Evolutionary conservation across 2,888 invertebrate species (phyloP).

Genomic region (Listrodromus nycthemerus): DNA sequence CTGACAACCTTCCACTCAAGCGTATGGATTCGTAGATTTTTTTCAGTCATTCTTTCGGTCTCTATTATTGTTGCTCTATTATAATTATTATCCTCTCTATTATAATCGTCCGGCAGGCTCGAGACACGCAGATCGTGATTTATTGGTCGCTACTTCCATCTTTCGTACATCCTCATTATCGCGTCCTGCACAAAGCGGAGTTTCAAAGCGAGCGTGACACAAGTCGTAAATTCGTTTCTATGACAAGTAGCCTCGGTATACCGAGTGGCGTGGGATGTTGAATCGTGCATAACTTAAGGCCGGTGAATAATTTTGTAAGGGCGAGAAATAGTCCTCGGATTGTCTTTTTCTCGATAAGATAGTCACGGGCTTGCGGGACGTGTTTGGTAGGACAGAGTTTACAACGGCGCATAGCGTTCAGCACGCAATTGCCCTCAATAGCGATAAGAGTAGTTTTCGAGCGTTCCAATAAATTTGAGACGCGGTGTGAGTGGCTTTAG

Average conservation of each 20-base stretch:
- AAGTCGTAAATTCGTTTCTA: not conserved
- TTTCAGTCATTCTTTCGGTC: not conserved
- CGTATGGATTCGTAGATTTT: constrained; percentile 20
- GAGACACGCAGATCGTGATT: not conserved
- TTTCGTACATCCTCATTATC: not conserved
- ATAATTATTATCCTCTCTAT: too few relatives aligned
- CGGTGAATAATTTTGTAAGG: not conserved
- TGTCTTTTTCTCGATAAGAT: not conserved
- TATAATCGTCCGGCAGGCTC: not conserved
- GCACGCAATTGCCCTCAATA: constrained; percentile 12
- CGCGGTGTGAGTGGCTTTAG: not conserved
- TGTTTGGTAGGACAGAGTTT: not conserved
- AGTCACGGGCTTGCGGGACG: not conserved
- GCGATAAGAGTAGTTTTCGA: constrained; percentile 3
- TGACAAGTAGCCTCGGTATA: not conserved
- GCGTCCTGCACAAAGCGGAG: not conserved
- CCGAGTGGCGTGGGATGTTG: not conserved
- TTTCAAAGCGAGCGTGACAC: not conserved
- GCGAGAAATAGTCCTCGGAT: not conserved
- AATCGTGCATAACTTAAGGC: not conserved
- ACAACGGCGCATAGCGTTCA: not conserved
- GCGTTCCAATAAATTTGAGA: not conserved
- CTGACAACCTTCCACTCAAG: not conserved
- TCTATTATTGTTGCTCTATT: too few relatives aligned
- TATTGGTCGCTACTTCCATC: not conserved